Evolutionary conservation across 2,797 vertebrate species (phyloP), one percentile per base, ranked within the genome.

Genomic region (Tenualosa ilisha): DNA sequence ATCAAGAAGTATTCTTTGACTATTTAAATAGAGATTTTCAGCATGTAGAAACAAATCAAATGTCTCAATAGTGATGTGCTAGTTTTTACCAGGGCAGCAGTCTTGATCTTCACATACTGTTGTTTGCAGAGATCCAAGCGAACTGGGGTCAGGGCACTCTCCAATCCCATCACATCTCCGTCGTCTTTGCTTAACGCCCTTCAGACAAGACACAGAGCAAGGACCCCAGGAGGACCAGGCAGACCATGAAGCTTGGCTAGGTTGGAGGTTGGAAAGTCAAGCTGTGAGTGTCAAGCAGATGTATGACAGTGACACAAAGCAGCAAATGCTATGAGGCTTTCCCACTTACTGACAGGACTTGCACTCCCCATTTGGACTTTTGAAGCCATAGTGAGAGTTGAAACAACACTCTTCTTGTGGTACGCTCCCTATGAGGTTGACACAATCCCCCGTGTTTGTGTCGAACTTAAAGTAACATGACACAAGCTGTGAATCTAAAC

Each of bases 201-300:
- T 79, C 6, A 79, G 72, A n/a, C 72, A 79, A 79, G 72, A 79
- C 72, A 79, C 72, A 2, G 72, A 79, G 72, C 72, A 79, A 46
- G 72, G 17, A 79, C 72, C 26, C 72, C 72, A 79, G 17, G 72
- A 2, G 1, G 72, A 46, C 72, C 72, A 79, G 37, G 37, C 72
- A 8, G 72, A 79, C 72, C 72, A 79, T 9, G 40, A 46, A 40
- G 72, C 72, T 46, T 79, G 17, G 40, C 72, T 79, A 40, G 40
- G 4, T 49, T 49, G 46, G 7, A 72, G 17, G 31, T 72, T 9
- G 6, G 17, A 75, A 43, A 37, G 11, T 0, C 4, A 7, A 24
- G 8, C 56, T 65, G 24, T 65, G 63, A 72, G 31, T 31, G 13
- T 40, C 24, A 1, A 13, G 65, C 24, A 37, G 13, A 68, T 40